Evolutionary conservation across 30 jellyfish, hydroid and myxozoan genomes (phyloP).

Genomic region (Aurelia coerulea): DNA sequence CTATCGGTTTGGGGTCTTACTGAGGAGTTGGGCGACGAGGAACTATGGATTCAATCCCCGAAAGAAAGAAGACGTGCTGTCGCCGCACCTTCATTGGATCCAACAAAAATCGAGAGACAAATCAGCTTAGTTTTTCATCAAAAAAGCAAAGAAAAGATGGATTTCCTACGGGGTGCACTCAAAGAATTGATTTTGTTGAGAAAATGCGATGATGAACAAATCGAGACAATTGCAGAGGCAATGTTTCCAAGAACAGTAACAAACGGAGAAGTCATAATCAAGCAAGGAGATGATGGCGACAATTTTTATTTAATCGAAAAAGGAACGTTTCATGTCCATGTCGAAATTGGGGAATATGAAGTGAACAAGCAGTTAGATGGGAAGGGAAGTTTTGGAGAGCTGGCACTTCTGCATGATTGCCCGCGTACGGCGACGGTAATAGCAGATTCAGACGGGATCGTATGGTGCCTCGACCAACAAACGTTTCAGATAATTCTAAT

Average conservation of each 20-base stretch:
- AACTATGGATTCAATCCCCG: constrained; percentile 54
- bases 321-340: constrained; percentile 73
- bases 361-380: constrained; percentile 68
- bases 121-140: constrained; percentile 40
- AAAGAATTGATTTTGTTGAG: constrained; percentile 54
- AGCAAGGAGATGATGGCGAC: constrained; percentile 96
- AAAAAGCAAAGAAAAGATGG: constrained; percentile 70
- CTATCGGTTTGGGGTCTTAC: background rate
- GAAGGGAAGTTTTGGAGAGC: constrained; percentile 95
- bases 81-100: constrained; percentile 93
- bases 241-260: constrained; percentile 79
- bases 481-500: constrained; percentile 77
- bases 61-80: constrained; percentile 92
- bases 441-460: constrained; percentile 73
- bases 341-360: constrained; percentile 55
- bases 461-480: constrained; percentile 94
- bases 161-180: constrained; percentile 68
- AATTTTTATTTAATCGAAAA: constrained; percentile 80
- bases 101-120: constrained; percentile 50
- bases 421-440: constrained; percentile 91
- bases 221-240: constrained; percentile 47
- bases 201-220: constrained; percentile 69
- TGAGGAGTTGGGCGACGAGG: constrained; percentile 20
- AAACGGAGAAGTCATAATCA: constrained; percentile 71
- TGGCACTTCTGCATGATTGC: constrained; percentile 89